phyloP scores from a whole-genome alignment of 2,113 vertebrate species.

The Anoplopoma fimbria region DNA sequence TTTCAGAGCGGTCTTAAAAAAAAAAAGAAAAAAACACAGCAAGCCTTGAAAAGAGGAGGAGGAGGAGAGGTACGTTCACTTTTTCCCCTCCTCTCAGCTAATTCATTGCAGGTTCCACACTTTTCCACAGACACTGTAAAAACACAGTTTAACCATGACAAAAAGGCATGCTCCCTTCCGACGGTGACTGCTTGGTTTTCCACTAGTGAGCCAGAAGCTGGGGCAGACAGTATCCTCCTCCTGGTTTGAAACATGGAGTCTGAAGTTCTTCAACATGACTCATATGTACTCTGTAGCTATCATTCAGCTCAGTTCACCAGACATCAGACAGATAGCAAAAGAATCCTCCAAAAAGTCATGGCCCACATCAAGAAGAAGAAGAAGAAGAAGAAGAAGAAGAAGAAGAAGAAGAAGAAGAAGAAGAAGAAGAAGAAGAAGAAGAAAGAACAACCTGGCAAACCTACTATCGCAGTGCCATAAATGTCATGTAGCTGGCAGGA shows the following conservation, averaged over 20 bases:
- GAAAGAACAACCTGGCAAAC: constrained; percentile 10
- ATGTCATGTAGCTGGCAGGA: constrained; percentile 53
- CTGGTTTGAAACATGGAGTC: constrained; percentile 62
- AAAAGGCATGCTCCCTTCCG: constrained; percentile 52
- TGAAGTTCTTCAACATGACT: constrained; percentile 64
- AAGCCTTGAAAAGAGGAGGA: constrained; percentile 32
- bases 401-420: background rate
- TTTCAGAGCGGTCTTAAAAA: constrained; percentile 57
- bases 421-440: too few relatives aligned
- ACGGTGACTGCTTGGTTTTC: constrained; percentile 75
- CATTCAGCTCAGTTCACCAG: constrained; percentile 23
- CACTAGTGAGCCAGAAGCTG: constrained; percentile 63
- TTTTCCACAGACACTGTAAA: constrained; percentile 75
- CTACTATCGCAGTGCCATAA: background rate
- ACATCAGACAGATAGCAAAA: constrained; percentile 45
- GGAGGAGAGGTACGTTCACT: constrained; percentile 51
- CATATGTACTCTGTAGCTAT: constrained; percentile 32
- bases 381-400: background rate
- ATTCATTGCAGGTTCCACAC: constrained; percentile 72
- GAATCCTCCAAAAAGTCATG: background rate
- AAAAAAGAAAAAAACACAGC: constrained; percentile 44
- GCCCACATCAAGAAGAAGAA: background rate
- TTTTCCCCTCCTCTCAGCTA: constrained; percentile 71
- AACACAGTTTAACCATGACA: constrained; percentile 59
- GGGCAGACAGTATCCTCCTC: constrained; percentile 56